Conservation (phyloP, 2,888 invertebrate species). For the Peribatodes rhomboidaria region DNA sequence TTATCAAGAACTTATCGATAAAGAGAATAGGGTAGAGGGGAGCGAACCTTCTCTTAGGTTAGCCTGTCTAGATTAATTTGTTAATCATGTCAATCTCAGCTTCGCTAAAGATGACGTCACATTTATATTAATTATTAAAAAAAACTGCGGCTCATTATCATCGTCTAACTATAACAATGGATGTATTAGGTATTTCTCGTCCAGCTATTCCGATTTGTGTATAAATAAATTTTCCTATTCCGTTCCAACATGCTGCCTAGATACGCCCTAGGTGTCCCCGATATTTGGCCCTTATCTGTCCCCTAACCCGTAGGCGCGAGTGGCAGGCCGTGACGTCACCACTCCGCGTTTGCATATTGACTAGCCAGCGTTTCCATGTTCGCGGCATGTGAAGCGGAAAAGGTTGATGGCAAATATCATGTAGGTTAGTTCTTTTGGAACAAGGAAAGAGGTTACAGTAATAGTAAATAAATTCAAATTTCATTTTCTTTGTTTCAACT, state of each 20-base stretch:
- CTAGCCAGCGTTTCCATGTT: constrained; percentile 19
- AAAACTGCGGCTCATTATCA: no score
- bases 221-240: constrained; percentile 9
- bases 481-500: no score
- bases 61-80: no score
- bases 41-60: no score
- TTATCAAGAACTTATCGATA: no score
- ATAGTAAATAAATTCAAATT: no score
- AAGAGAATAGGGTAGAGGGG: no score
- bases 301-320: constrained; percentile 33
- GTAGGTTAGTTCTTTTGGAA: neutral
- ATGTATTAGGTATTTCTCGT: neutral
- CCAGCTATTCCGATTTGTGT: constrained; percentile 5
- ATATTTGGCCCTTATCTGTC: constrained; percentile 43
- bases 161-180: neutral
- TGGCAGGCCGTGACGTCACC: constrained; percentile 40
- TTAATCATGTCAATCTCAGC: no score
- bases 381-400: neutral
- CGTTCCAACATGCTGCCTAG: constrained; percentile 25
- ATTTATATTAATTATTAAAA: no score
- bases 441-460: no score
- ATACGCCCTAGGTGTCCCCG: constrained; percentile 41
- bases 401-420: neutral
- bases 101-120: no score
- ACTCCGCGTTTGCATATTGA: constrained; percentile 34